These are phyloP conservation scores for Tautogolabrus adspersus DNA, from an alignment of 2,113 vertebrate genomes.

Conservation along the genomic window DNA sequence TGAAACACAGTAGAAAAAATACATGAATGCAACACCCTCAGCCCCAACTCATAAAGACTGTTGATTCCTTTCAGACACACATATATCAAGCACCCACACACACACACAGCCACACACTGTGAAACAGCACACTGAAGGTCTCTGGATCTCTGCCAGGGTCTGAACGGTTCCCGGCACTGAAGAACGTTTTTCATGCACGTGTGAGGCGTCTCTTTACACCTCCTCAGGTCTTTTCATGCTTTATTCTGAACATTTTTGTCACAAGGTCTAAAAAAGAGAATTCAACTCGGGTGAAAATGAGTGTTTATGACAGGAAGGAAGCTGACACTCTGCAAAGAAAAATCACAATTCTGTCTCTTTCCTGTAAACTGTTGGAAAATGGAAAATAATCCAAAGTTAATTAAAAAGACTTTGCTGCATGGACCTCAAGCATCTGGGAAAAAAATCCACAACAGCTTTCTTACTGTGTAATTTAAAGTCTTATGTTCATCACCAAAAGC, in stretches of 20 bases:
- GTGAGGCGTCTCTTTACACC: not conserved
- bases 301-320: not conserved
- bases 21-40: slow-evolving; percentile 5
- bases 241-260: not conserved
- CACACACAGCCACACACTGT: not conserved
- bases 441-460: no score
- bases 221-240: not conserved
- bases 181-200: not conserved
- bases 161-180: slow-evolving; percentile 13
- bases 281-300: not conserved
- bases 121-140: slow-evolving; percentile 31
- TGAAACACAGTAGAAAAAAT: slow-evolving; percentile 5
- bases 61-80: not conserved
- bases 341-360: not conserved
- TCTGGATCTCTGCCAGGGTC: slow-evolving; percentile 20
- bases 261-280: not conserved
- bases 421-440: no score
- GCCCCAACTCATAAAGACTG: not conserved
- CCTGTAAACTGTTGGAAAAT: not conserved
- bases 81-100: not conserved
- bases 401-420: no score
- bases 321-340: not conserved
- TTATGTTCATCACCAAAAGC: no score
- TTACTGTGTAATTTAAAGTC: no score
- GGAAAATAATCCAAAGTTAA: not conserved